Percentiles rank a stretch among this genome's conserved stretches.
phyloP scores from a whole-genome alignment of 2,797 vertebrate species.

The Molossus molossus region DNA sequence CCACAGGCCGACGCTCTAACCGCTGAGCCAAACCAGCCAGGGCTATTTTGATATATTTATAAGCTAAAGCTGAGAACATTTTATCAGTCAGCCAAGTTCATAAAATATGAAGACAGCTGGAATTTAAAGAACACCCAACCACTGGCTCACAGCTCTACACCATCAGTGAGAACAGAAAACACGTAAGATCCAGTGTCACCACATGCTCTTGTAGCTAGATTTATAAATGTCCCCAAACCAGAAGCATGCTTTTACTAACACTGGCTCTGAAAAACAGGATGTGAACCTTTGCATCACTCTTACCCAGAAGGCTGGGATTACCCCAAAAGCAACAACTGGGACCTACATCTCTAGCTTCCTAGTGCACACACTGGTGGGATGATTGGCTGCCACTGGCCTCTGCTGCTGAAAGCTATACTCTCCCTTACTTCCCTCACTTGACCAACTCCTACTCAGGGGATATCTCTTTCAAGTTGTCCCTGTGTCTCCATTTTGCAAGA shows the following conservation, averaged over 20 bases:
- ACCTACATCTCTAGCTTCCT: not conserved
- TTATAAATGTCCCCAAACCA: slow-evolving; percentile 41
- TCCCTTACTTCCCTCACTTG: not conserved
- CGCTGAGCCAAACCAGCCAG: not conserved
- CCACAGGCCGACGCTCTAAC: no score
- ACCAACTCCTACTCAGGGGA: not conserved
- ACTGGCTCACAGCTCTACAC: not conserved
- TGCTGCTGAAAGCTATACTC: not conserved
- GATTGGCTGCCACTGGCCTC: not conserved
- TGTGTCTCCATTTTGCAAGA: not conserved
- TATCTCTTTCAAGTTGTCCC: not conserved
- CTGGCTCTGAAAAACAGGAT: not conserved
- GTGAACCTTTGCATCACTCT: not conserved
- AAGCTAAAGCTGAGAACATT: slow-evolving; percentile 70
- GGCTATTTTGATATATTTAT: slow-evolving; percentile 50
- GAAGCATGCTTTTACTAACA: not conserved
- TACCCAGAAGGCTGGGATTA: not conserved
- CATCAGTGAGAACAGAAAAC: not conserved
- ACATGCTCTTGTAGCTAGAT: not conserved
- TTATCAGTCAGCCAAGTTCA: slow-evolving; percentile 52
- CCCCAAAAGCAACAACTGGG: not conserved
- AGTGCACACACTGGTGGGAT: not conserved
- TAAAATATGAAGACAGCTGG: slow-evolving; percentile 11
- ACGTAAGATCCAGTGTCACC: not conserved
- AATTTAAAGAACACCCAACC: slow-evolving; percentile 43